Evolutionary conservation across 2,797 vertebrate species (phyloP).

Genomic region (Acipenser ruthenus): DNA sequence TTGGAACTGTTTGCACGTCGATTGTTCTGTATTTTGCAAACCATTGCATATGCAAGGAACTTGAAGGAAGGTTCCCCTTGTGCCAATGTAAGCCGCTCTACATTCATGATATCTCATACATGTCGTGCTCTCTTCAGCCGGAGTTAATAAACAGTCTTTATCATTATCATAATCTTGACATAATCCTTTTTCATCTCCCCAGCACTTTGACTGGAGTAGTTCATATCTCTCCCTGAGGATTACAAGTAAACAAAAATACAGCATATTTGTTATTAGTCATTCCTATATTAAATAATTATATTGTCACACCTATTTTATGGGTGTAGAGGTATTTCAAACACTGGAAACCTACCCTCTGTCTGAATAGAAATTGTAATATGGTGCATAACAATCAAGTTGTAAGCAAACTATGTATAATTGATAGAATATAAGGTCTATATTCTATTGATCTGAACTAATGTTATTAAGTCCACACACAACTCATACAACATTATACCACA

Average conservation of each 20-base stretch:
- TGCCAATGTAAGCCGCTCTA: constrained; percentile 64
- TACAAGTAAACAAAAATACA: constrained; percentile 4
- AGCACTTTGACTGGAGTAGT: constrained; percentile 65
- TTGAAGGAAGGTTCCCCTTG: constrained; percentile 66
- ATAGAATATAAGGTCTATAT: too few species aligned
- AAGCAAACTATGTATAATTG: too few species aligned
- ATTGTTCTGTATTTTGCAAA: constrained; percentile 34
- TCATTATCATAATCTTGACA: constrained; percentile 47
- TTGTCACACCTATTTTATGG: too few species aligned
- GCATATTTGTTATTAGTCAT: constrained; percentile 1
- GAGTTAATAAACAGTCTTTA: constrained; percentile 41
- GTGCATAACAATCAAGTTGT: too few species aligned
- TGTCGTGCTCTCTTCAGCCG: too few species aligned
- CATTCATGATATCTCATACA: constrained; percentile 50
- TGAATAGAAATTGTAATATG: too few species aligned
- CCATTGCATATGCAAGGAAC: constrained; percentile 64
- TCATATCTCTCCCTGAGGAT: constrained; percentile 56
- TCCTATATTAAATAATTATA: too few species aligned
- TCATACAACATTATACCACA: too few species aligned
- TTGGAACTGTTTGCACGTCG: constrained; percentile 59
- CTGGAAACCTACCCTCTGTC: too few species aligned
- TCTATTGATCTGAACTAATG: too few species aligned
- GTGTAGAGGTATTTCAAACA: too few species aligned
- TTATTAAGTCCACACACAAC: too few species aligned
- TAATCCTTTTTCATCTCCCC: constrained; percentile 40